Percentiles rank a stretch among this genome's conserved stretches.
phyloP scores from a whole-genome alignment of 2,888 invertebrate genomes.

The Shargacucullia verbasci region DNA sequence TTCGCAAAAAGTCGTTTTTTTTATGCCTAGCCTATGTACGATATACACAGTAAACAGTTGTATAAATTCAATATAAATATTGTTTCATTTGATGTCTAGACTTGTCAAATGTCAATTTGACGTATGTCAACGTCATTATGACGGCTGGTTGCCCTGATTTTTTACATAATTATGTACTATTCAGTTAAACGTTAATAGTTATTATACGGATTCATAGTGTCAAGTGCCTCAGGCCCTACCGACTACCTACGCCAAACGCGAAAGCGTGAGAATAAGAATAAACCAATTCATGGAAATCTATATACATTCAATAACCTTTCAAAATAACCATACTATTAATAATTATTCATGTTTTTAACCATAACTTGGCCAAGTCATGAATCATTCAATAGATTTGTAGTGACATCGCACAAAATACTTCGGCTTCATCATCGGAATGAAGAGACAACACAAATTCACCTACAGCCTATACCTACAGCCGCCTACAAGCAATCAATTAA shows the following conservation, averaged over 20 bases:
- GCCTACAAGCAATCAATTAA: slow-evolving; percentile 8
- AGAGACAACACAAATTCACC: too few relatives aligned
- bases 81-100: slow-evolving; percentile 8
- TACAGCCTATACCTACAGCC: too few relatives aligned
- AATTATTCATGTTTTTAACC: too few relatives aligned
- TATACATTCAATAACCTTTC: not conserved
- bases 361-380: too few relatives aligned
- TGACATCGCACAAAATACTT: too few relatives aligned
- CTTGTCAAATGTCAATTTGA: slow-evolving; percentile 37
- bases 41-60: not conserved
- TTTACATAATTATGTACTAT: too few relatives aligned
- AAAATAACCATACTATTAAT: slow-evolving; percentile 3
- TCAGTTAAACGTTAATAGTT: too few relatives aligned
- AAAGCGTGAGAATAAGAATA: slow-evolving; percentile 12
- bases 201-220: too few relatives aligned
- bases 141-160: too few relatives aligned
- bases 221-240: not conserved
- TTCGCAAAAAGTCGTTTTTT: slow-evolving; percentile 1
- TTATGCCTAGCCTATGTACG: slow-evolving; percentile 1
- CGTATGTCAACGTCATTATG: slow-evolving; percentile 11
- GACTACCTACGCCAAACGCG: not conserved
- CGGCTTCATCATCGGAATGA: too few relatives aligned
- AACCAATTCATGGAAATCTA: slow-evolving; percentile 8
- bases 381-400: too few relatives aligned
- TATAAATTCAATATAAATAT: slow-evolving; percentile 10